phyloP scores from a whole-genome alignment of 2,888 invertebrate genomes.

The Eupithecia subfuscata region DNA sequence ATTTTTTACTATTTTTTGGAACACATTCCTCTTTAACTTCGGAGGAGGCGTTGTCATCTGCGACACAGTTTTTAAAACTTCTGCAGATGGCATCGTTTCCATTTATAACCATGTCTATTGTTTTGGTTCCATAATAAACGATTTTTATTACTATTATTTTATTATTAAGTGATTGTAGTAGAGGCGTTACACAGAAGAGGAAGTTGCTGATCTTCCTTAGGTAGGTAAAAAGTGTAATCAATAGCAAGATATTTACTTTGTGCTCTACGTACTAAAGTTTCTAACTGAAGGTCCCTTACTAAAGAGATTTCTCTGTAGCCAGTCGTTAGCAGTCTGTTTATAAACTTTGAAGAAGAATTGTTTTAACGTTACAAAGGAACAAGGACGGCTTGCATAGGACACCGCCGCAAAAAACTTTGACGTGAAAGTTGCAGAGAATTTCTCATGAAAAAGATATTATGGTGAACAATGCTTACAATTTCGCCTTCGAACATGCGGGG shows the following conservation, averaged over 20 bases:
- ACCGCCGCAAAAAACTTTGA: slow-evolving; percentile 54
- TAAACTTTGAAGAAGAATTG: slow-evolving; percentile 53
- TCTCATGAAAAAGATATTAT: slow-evolving; percentile 46
- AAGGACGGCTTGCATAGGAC: slow-evolving; percentile 59
- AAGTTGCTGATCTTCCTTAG: not conserved
- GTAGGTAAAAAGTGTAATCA: not conserved
- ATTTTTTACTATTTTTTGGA: too few relatives aligned
- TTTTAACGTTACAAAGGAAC: slow-evolving; percentile 60
- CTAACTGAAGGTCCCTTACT: not conserved
- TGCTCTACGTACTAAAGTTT: not conserved
- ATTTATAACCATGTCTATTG: too few relatives aligned
- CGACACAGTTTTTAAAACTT: too few relatives aligned
- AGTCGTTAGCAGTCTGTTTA: slow-evolving; percentile 19
- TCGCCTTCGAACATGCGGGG: not conserved
- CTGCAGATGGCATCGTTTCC: too few relatives aligned
- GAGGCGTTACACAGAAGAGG: too few relatives aligned
- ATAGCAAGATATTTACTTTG: not conserved
- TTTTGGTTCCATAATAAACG: too few relatives aligned
- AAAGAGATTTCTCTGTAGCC: not conserved
- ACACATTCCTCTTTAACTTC: too few relatives aligned
- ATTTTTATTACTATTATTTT: too few relatives aligned
- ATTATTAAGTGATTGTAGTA: too few relatives aligned
- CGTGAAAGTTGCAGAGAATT: slow-evolving; percentile 51
- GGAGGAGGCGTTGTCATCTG: too few relatives aligned
- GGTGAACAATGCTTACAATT: slow-evolving; percentile 28